Conservation (phyloP, 2,113 vertebrate genomes). For the Camarhynchus parvulus region DNA sequence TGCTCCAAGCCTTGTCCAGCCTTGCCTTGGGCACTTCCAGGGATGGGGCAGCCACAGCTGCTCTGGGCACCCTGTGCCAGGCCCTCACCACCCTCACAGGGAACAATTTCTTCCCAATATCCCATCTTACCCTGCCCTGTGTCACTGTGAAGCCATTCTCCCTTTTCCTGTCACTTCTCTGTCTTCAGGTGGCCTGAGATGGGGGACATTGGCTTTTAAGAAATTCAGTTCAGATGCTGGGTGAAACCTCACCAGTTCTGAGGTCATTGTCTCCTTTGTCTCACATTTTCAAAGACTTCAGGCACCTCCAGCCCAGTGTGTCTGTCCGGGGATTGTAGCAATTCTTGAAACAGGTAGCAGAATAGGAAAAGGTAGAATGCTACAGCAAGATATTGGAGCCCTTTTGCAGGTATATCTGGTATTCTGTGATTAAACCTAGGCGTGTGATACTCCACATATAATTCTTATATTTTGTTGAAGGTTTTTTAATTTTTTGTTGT, state of each 20-base stretch:
- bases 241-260: neutral
- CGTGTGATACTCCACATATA: neutral
- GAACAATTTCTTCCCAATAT: neutral
- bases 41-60: neutral
- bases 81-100: neutral
- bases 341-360: neutral
- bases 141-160: neutral
- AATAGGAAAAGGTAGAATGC: neutral
- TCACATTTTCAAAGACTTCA: neutral
- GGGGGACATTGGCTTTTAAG: neutral
- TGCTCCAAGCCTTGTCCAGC: fast-evolving
- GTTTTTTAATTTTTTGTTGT: neutral
- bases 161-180: neutral
- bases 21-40: neutral
- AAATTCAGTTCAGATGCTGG: neutral
- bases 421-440: neutral
- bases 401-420: neutral
- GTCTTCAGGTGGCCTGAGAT: neutral
- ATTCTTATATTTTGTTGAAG: neutral
- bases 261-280: neutral
- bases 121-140: neutral
- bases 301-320: neutral
- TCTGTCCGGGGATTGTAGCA: neutral
- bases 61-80: neutral
- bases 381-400: neutral